Evolutionary conservation across 2,113 vertebrate species (phyloP), one percentile per base, ranked within the genome.

Genomic region (Tachysurus vachellii): DNA sequence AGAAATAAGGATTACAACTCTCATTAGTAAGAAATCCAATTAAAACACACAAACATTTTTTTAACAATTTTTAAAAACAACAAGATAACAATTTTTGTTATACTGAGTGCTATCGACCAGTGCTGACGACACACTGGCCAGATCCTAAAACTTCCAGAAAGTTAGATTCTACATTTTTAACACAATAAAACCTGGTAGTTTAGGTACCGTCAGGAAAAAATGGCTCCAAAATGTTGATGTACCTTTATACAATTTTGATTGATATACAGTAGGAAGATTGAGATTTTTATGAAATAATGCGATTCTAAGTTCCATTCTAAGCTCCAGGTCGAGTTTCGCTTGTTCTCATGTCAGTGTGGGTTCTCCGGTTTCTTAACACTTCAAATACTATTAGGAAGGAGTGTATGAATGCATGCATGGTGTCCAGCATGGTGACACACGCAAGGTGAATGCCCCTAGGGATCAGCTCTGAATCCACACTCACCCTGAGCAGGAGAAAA

Each of bases 21-120:
- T 80, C 56, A 42, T 59, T 59, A 59, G 54, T 59, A 42, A 59
- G 79, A 59, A 80, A 80, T 80, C 54, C 79, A 80, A 80, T 80
- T 80, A 80, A 59, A 59, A 31, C 79, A 61, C 31, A 14, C 21
- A n/a, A n/a, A n/a, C n/a, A n/a, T n/a, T n/a, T n/a, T n/a, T n/a
- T n/a, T n/a, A n/a, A n/a, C n/a, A n/a, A n/a, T n/a, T n/a, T n/a
- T n/a, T n/a, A n/a, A n/a, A n/a, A n/a, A n/a, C n/a, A n/a, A n/a
- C n/a, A n/a, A n/a, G n/a, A n/a, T n/a, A n/a, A n/a, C n/a, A n/a
- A n/a, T n/a, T n/a, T n/a, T n/a, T n/a, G n/a, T 80, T 80, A 56
- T 80, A 19, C 16, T 10, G 28, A 56, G 56, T 59, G 56, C 28
- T 59, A 36, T 13, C 2, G 17, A 80, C 28, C 54, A 59, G 28